Conservation (phyloP, 2,113 vertebrate genomes). For the Globicephala melas region DNA sequence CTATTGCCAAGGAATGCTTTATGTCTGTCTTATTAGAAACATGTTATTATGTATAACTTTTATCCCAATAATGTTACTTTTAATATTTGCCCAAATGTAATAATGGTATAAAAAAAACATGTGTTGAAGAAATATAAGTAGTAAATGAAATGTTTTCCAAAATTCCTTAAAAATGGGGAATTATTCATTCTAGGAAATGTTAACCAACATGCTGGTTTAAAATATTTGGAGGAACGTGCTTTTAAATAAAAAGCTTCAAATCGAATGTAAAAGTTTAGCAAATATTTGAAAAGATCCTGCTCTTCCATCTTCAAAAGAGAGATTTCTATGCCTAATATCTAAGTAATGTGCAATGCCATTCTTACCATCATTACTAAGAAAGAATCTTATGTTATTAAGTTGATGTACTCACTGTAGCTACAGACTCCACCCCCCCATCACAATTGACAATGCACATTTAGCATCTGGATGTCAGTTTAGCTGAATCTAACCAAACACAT, state of each 20-base stretch:
- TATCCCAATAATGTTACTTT: neutral
- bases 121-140: neutral
- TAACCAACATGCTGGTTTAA: neutral
- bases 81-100: neutral
- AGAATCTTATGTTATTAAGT: neutral
- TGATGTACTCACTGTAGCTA: neutral
- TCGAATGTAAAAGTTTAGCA: neutral
- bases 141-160: neutral
- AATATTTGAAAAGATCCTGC: neutral
- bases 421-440: rapidly evolving
- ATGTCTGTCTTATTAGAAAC: neutral
- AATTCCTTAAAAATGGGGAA: neutral
- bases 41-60: neutral
- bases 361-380: neutral
- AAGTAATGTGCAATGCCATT: neutral
- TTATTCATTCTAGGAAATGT: neutral
- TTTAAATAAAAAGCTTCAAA: slow-evolving; percentile 14
- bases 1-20: neutral
- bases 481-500: neutral
- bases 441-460: neutral
- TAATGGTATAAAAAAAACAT: neutral
- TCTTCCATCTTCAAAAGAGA: neutral
- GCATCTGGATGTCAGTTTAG: neutral
- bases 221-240: neutral
- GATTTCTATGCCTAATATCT: neutral